These are phyloP conservation scores for Palaemon carinicauda DNA, from an alignment of 1,140 invertebrate genomes.

Conservation along the genomic window DNA sequence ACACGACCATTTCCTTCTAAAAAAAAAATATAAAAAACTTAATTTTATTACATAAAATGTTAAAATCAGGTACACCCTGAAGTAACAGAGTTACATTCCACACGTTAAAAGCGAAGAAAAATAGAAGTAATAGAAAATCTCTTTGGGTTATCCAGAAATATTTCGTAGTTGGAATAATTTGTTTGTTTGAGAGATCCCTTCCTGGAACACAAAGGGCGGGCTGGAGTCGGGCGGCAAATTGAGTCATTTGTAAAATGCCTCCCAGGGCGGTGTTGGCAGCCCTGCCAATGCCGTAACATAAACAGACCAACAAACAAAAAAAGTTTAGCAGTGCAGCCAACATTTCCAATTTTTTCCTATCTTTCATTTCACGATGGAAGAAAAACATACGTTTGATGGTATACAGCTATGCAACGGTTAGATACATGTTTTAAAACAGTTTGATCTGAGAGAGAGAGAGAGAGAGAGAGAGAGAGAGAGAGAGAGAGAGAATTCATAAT, in stretches of 20 bases:
- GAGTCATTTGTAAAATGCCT: constrained; percentile 53
- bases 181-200: no score
- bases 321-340: neutral
- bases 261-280: constrained; percentile 44
- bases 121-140: no score
- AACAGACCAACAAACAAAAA: neutral
- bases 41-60: no score
- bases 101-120: no score
- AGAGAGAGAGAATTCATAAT: neutral
- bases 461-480: neutral
- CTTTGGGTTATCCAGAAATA: no score
- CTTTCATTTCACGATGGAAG: neutral
- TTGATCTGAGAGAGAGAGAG: neutral
- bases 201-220: neutral
- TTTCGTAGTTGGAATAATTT: no score
- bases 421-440: neutral
- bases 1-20: no score
- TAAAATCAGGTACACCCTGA: no score
- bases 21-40: no score
- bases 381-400: neutral
- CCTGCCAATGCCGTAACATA: neutral
- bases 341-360: neutral
- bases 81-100: no score
- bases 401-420: neutral
- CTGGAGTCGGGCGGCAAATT: constrained; percentile 49